Conservation (phyloP, 2,113 vertebrate species). For the Pan troglodytes region NHGRI_mPanTro3-v2.1_pri NC_072413.2:52326501-52327000, state of each 20-base stretch:
- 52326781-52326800: not conserved
- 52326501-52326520: not conserved
- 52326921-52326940: not conserved
- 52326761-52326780: not conserved
- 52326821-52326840: slow-evolving; percentile 19
- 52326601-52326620: not conserved
- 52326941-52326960: not conserved
- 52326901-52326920: not conserved
- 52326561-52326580: not conserved
- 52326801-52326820: slow-evolving; percentile 25
- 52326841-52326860: not conserved
- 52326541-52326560: not conserved
- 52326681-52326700: slow-evolving; percentile 15
- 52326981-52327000: not conserved
- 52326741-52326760: slow-evolving; percentile 1
- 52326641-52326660: too few species aligned
- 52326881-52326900: not conserved
- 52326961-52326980: not conserved
- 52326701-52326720: slow-evolving; percentile 24
- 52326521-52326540: not conserved
- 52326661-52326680: not conserved
- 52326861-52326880: not conserved
- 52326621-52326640: not conserved
- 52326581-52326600: not conserved
- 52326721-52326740: not conserved